Evolutionary conservation across 2,113 vertebrate species (phyloP).

Genomic region (Hippocampus guttulatus): DNA sequence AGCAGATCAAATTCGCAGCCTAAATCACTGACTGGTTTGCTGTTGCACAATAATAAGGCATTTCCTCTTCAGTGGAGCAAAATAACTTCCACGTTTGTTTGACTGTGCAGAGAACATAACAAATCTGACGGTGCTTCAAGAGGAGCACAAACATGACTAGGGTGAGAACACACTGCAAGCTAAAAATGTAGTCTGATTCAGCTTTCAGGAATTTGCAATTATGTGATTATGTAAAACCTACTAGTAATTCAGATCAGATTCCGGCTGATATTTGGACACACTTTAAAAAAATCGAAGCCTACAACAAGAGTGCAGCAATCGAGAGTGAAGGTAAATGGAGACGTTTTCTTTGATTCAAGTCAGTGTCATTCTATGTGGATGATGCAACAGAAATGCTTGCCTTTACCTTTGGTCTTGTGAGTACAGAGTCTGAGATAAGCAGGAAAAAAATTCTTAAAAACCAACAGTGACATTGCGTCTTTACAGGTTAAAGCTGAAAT

Average conservation of each 20-base stretch:
- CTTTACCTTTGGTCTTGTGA: not conserved
- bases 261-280: conserved; percentile 31
- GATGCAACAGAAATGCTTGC: not conserved
- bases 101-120: conserved; percentile 35
- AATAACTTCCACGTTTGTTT: conserved; percentile 17
- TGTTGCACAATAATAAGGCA: conserved; percentile 17
- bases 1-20: conserved; percentile 18
- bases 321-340: not conserved
- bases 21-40: conserved; percentile 24
- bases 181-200: conserved; percentile 32
- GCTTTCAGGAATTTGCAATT: conserved; percentile 21
- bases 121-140: conserved; percentile 12
- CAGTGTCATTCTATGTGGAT: not conserved
- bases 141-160: conserved; percentile 41
- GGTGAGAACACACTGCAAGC: conserved; percentile 34
- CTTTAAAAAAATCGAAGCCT: conserved; percentile 34
- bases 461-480: not conserved
- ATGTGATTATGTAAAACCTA: conserved; percentile 33
- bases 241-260: conserved; percentile 42
- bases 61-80: conserved; percentile 10
- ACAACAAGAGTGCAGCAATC: not conserved
- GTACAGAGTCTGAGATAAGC: no score
- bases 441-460: not conserved
- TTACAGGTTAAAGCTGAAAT: not conserved
- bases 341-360: not conserved